These are phyloP conservation scores for Adela reaumurella DNA, from an alignment of 2,888 invertebrate species.

Conservation along the genomic window DNA sequence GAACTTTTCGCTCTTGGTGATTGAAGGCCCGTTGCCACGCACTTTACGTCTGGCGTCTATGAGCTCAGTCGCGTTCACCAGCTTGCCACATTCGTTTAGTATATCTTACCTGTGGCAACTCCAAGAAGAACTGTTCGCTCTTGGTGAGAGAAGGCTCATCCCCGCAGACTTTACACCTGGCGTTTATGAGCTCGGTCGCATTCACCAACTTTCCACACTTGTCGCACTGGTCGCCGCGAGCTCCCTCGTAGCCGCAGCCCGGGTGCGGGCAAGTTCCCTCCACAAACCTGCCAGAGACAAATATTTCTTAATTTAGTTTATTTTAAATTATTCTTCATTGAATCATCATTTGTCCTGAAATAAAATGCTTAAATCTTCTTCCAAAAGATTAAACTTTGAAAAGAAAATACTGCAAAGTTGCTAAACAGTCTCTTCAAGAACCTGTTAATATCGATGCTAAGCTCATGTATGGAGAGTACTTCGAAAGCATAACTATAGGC, in stretches of 20 bases:
- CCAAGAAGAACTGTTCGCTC: constrained; percentile 92
- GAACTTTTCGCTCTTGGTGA: constrained; percentile 82
- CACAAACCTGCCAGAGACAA: constrained; percentile 66
- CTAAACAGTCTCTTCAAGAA: no score
- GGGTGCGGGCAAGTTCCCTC: constrained; percentile 90
- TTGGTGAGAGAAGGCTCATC: constrained; percentile 64
- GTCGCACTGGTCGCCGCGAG: constrained; percentile 98
- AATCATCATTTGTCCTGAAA: no score
- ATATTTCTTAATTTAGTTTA: no score
- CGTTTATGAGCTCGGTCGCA: constrained; percentile 79
- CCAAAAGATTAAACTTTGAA: no score
- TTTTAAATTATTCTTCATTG: no score
- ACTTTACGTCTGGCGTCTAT: constrained; percentile 83
- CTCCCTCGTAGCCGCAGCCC: constrained; percentile 86
- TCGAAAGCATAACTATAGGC: no score
- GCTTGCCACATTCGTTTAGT: constrained; percentile 93
- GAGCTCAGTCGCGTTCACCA: constrained; percentile 90
- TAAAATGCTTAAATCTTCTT: no score
- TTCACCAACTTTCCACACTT: constrained; percentile 95
- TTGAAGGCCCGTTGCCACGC: constrained; percentile 68
- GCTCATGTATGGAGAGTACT: no score
- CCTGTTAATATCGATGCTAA: no score
- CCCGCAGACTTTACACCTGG: constrained; percentile 87
- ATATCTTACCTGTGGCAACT: constrained; percentile 83
- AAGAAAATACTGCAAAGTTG: no score